Percentiles rank a stretch among this genome's conserved stretches.
Evolutionary conservation across 1,140 invertebrate genomes (phyloP).

Genomic region (Drosophila tropicalis): DNA sequence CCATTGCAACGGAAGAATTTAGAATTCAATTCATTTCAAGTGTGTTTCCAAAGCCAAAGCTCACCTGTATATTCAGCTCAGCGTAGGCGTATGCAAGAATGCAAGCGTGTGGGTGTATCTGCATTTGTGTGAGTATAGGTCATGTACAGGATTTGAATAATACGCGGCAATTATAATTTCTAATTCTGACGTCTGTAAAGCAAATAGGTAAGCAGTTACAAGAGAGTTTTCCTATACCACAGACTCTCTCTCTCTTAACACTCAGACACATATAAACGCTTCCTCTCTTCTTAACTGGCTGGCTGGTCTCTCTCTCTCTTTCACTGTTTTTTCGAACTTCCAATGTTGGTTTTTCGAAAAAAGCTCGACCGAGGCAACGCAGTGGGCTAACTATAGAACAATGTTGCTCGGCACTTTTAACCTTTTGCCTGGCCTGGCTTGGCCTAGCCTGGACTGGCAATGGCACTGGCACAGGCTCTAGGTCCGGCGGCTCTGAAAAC

Average conservation of each 20-base stretch:
- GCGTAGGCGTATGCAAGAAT: background rate
- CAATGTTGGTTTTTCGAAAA: conserved; percentile 40
- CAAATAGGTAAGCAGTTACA: conserved; percentile 39
- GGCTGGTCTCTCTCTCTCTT: background rate
- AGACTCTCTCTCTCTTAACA: conserved; percentile 43
- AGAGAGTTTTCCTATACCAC: conserved; percentile 29
- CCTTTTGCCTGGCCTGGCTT: conserved; percentile 58
- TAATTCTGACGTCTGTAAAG: conserved; percentile 76
- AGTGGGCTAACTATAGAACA: conserved; percentile 54
- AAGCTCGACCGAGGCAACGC: conserved; percentile 49
- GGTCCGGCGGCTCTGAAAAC: conserved; percentile 40
- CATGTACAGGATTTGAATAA: conserved; percentile 76
- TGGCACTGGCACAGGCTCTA: background rate
- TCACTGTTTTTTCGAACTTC: conserved; percentile 57
- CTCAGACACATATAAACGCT: background rate
- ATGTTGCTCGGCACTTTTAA: conserved; percentile 73
- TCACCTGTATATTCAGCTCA: conserved; percentile 29
- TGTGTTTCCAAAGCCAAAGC: conserved; percentile 42
- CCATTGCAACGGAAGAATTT: conserved; percentile 42
- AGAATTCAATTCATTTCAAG: conserved; percentile 68
- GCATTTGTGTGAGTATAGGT: conserved; percentile 43
- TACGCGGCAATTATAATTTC: conserved; percentile 79
- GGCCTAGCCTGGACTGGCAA: background rate
- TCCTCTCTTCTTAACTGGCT: background rate
- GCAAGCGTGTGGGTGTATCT: background rate